Base-by-base conservation (phyloP, 2,797 vertebrate genomes). In the Dipus sagitta region DNA sequence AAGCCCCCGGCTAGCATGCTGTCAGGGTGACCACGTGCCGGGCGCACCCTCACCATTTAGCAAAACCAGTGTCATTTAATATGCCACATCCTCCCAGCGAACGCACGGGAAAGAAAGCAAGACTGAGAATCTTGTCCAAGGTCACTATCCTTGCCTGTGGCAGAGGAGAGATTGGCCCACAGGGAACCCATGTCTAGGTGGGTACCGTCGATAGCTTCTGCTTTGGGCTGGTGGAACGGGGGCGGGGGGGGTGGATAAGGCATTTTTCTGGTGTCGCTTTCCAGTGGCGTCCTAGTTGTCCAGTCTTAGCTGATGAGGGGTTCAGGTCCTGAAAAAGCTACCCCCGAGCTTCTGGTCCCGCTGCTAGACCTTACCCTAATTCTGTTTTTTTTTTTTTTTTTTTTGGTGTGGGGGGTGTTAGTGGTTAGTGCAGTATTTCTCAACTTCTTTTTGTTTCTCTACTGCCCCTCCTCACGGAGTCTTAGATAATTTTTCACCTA, bases 11-110 rank as follows among this genome's bases (percentile, higher is more conserved):
- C 23, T 62, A n/a, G 58, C 89, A 23, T 0, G 0, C 64, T 1
- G 0, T 67, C 21, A 75, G 47, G 54, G 18, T 30, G n/a, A 42
- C n/a, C 7, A 0, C 0, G 0, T n/a, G 3, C 32, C 6, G 2
- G 54, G 60, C 8, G 17, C 0, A 0, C 5, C 42, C 9, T 62
- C 58, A 60, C 62, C 79, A 24, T 24, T 26, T 8, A 72, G 24
- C 67, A 17, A 23, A 30, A 26, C 30, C 18, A 7, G 14, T 38
- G 42, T 60, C 68, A 7, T 54, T 12, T 8, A 23, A 11, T 42
- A 52, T 67, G 23, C n/a, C 42, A 67, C 60, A 26, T 4, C 32
- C 28, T 60, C 1, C 65, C 82, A 58, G 28, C 15, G 60, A 83
- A 32, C 2, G 2, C 1, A 13, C 60, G 12, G 70, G 64, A 32